Conservation (phyloP, 2,797 vertebrate species). For the Pitangus sulphuratus region DNA sequence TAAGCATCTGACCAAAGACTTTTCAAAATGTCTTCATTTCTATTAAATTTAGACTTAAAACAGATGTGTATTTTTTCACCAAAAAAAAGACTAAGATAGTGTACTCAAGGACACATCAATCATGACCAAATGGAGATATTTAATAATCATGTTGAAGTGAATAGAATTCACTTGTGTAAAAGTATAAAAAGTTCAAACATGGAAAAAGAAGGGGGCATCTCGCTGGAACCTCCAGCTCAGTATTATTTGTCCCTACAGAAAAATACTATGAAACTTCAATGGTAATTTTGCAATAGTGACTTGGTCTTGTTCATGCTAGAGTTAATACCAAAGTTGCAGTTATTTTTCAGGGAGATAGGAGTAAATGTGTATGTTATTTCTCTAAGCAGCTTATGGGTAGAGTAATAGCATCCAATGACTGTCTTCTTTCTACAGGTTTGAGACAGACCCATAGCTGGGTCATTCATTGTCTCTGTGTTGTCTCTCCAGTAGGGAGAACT, state of each 20-base stretch:
- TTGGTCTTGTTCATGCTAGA: neutral
- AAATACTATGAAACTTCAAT: neutral
- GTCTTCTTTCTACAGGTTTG: neutral
- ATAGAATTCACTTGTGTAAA: neutral
- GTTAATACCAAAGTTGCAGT: neutral
- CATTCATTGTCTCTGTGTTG: neutral
- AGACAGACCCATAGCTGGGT: neutral
- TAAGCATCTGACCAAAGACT: slow-evolving; percentile 13
- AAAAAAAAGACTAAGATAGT: neutral
- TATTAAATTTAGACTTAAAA: neutral
- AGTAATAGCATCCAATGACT: neutral
- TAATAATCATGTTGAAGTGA: neutral
- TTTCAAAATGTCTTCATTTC: neutral
- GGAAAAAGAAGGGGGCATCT: neutral
- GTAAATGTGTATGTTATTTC: neutral
- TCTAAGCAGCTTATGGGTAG: neutral
- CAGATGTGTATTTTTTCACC: neutral
- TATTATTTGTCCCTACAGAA: neutral
- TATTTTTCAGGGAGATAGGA: neutral
- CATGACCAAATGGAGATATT: neutral
- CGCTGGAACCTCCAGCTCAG: neutral
- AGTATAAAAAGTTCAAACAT: neutral
- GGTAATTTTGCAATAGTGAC: neutral
- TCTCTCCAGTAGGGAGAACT: neutral
- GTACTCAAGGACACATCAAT: neutral